Percentiles rank a stretch among this genome's conserved stretches.
Conservation (phyloP, 2,797 vertebrate species). For the Hyperoplus immaculatus region DNA sequence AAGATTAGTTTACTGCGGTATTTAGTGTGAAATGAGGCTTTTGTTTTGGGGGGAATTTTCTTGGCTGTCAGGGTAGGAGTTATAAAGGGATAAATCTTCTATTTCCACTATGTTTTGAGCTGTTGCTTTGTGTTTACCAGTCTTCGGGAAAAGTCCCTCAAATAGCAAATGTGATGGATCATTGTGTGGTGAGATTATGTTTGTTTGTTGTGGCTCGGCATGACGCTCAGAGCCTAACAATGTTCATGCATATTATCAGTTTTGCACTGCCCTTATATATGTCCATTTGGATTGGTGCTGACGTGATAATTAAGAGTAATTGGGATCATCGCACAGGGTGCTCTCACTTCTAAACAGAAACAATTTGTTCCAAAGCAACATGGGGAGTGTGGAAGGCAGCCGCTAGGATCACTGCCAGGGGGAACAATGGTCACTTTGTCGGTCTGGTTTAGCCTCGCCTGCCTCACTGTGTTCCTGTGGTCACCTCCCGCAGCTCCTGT, state of each 20-base stretch:
- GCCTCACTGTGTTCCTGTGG: slow-evolving; percentile 64
- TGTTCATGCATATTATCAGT: slow-evolving; percentile 21
- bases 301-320: slow-evolving; percentile 50
- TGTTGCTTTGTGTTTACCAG: slow-evolving; percentile 23
- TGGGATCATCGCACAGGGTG: slow-evolving; percentile 39
- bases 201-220: slow-evolving; percentile 39
- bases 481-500: slow-evolving; percentile 67
- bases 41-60: slow-evolving; percentile 16
- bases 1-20: slow-evolving; percentile 4
- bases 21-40: slow-evolving; percentile 31
- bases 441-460: slow-evolving; percentile 46
- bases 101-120: slow-evolving; percentile 9
- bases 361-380: slow-evolving; percentile 64
- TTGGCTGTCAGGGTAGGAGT: slow-evolving; percentile 19
- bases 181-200: slow-evolving; percentile 25
- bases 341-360: slow-evolving; percentile 62
- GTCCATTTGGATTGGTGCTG: slow-evolving; percentile 24
- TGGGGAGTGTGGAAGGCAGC: slow-evolving; percentile 61
- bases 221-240: slow-evolving; percentile 1
- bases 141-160: slow-evolving; percentile 36
- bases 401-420: slow-evolving; percentile 60
- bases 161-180: slow-evolving; percentile 7
- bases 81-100: slow-evolving; percentile 13
- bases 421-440: slow-evolving; percentile 81
- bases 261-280: slow-evolving; percentile 23